Conservation (phyloP, 2,888 invertebrate species). For the Xestoiulus laeticollis region DNA sequence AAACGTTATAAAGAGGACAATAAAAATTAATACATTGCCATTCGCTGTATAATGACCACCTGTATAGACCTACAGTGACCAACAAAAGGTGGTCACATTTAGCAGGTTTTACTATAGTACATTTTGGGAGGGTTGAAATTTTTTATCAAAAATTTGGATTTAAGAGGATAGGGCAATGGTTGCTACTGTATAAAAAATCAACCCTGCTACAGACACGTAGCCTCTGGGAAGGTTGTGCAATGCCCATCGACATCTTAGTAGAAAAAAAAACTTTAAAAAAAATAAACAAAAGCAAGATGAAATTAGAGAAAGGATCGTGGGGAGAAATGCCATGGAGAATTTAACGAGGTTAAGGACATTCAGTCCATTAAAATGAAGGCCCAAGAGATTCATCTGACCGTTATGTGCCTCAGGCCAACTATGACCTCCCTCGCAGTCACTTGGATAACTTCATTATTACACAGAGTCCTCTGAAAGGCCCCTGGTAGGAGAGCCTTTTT, state of each 20-base stretch:
- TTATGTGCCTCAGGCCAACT: not conserved
- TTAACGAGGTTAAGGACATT: slow-evolving; percentile 26
- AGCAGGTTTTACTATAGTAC: too few species aligned
- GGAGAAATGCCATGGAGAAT: not conserved
- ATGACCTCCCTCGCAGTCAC: slow-evolving; percentile 11
- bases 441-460: not conserved
- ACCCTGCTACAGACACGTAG: not conserved
- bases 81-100: too few species aligned
- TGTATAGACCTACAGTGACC: too few species aligned
- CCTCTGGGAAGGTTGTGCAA: not conserved
- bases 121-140: too few species aligned
- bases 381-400: slow-evolving; percentile 10
- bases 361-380: not conserved
- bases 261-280: not conserved
- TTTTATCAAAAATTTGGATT: not conserved
- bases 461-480: not conserved
- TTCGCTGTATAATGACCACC: too few species aligned
- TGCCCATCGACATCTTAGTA: not conserved
- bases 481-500: not conserved
- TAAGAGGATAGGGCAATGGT: not conserved
- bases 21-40: too few species aligned
- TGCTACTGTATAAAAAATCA: not conserved
- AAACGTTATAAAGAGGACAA: too few species aligned
- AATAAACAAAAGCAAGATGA: not conserved
- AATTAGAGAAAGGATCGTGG: slow-evolving; percentile 4